Base-by-base conservation (phyloP, 2,888 invertebrate genomes). In the Hipparchia sbordonii region DNA sequence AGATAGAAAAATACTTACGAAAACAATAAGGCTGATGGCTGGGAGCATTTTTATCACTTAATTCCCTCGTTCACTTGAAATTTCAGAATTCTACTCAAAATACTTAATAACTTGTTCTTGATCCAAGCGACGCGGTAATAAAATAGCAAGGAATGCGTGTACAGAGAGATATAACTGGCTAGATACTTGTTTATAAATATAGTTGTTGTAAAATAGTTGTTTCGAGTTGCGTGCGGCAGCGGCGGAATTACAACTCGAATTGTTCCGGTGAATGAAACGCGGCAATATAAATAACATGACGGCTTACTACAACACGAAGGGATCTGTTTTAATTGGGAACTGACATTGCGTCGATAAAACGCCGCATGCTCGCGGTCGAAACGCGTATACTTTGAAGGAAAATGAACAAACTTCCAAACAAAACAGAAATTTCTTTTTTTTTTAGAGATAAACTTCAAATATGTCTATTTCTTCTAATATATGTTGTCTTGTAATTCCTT, bases 41-140 rank as follows among this genome's bases (percentile, higher is more conserved):
- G 52, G 51, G 33, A 52, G 52, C 65, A 65, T 65, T 65, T 65
- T 65, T 52, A 65, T 52, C 51, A 65, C 65, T 52, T 23, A 33
- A 63, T 65, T 65, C 65, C 51, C 12, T 9, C 6, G 65, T 65
- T 52, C 65, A 65, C 51, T 65, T 65, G 6, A 33, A 51, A 65
- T 8, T 4, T 5, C 10, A 60, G 9, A 60, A 60, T 12, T 9
- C 9, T 6, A 12, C 5, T 13, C 10, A 10, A 23, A 52, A 10
- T 52, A 52, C 48, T 23, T 12, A 39, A 39, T 39, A 39, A 6
- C n/a, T 46, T 48, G 59, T 48, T 48, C 13, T 46, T 13, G 51
- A 48, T 61, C 2, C 12, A 46, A 48, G 13, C 3, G 9, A 23
- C 4, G n/a, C 9, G 6, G 9, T 46, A 13, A 48, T 46, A 62